Percentiles rank a stretch among this genome's conserved stretches.
Conservation (phyloP, 2,113 vertebrate genomes). For the Pholis gunnellus region DNA sequence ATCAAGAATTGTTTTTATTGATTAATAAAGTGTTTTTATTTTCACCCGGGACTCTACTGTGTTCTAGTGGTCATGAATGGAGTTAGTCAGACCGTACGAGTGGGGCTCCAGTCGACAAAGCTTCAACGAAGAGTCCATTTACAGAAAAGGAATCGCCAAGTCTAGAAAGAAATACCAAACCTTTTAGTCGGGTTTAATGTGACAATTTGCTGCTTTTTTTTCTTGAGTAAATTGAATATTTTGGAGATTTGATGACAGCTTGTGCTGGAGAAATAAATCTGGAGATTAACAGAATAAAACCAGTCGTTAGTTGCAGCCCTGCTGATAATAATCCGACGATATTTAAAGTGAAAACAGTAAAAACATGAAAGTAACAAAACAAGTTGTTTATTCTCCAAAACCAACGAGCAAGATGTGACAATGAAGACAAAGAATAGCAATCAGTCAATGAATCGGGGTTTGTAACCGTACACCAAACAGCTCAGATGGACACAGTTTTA, state of each 20-base stretch:
- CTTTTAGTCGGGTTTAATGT: not conserved
- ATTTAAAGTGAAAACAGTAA: not conserved
- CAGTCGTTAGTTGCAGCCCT: not conserved
- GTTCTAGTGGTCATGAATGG: constrained; percentile 55
- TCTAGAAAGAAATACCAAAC: not conserved
- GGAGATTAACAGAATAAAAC: not conserved
- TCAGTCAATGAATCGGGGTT: constrained; percentile 41
- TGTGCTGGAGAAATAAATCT: not conserved
- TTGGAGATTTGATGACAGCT: no score
- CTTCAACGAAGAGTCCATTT: not conserved
- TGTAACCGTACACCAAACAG: constrained; percentile 45
- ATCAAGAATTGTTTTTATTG: constrained; percentile 88
- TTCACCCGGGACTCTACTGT: constrained; percentile 79
- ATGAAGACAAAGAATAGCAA: constrained; percentile 60
- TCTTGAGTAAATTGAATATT: not conserved
- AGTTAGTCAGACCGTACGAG: no score
- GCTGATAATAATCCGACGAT: not conserved
- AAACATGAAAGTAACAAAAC: constrained; percentile 67
- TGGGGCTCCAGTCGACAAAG: not conserved
- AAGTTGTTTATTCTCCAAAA: constrained; percentile 81
- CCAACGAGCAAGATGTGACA: constrained; percentile 63
- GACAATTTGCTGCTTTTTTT: not conserved
- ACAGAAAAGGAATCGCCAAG: not conserved
- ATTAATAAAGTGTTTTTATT: constrained; percentile 88
- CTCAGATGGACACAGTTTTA: constrained; percentile 34